These are phyloP conservation scores for Agrotis clavis DNA, from an alignment of 2,888 invertebrate genomes.

Conservation along the genomic window DNA sequence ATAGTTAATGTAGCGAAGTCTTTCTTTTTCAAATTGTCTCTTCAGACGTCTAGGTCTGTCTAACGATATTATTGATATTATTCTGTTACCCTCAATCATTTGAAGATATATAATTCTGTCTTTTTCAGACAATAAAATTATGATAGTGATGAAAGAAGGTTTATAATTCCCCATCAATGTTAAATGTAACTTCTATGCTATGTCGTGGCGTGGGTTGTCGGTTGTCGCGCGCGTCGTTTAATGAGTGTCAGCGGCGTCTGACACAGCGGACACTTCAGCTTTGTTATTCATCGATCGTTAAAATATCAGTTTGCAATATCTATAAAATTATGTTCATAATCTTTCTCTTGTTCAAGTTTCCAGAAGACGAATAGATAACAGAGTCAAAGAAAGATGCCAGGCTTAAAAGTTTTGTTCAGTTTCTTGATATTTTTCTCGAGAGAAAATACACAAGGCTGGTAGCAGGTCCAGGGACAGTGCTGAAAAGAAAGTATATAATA, in stretches of 20 bases:
- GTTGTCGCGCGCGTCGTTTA: conserved; percentile 77
- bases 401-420: neutral
- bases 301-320: neutral
- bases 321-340: neutral
- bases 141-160: neutral
- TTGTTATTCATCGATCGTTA: conserved; percentile 19
- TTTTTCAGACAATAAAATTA: neutral
- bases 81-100: neutral
- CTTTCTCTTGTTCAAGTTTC: neutral
- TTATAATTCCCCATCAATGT: neutral
- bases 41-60: neutral
- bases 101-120: neutral
- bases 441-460: too few species aligned
- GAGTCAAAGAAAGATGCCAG: neutral
- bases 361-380: neutral
- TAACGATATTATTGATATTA: neutral
- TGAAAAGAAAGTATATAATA: too few species aligned
- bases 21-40: neutral
- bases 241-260: conserved; percentile 78
- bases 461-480: neutral
- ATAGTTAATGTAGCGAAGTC: neutral
- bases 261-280: conserved; percentile 58
- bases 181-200: conserved; percentile 15
- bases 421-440: neutral
- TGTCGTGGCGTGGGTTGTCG: conserved; percentile 71